Conservation (phyloP, 2,888 invertebrate genomes). For the Hecatera dysodea region DNA sequence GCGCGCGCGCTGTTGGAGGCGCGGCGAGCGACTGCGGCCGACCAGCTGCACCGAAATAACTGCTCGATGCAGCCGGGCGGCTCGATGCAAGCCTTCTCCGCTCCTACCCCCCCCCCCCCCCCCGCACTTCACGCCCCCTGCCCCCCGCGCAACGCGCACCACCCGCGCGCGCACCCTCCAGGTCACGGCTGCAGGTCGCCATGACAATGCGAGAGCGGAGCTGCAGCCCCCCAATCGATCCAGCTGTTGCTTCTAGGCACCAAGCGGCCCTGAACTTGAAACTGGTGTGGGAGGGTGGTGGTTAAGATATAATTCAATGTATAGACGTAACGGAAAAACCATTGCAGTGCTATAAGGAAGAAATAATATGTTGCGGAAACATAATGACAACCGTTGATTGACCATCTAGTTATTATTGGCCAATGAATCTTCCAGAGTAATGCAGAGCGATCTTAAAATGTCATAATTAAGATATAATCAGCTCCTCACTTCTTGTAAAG, state of each 20-base stretch:
- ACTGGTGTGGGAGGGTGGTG: conserved; percentile 57
- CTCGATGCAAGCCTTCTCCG: conserved; percentile 83
- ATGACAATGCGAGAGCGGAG: conserved; percentile 74
- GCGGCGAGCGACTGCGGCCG: conserved; percentile 84
- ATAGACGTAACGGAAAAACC: conserved; percentile 8
- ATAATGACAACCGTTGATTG: conserved; percentile 9
- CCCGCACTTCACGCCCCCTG: conserved; percentile 21
- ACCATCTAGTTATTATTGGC: conserved; percentile 14
- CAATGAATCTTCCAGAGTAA: conserved; percentile 17
- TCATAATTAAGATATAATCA: background rate
- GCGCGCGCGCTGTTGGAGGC: conserved; percentile 85
- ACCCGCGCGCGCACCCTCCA: conserved; percentile 73
- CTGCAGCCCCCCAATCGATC: conserved; percentile 83
- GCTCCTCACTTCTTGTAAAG: conserved; percentile 9
- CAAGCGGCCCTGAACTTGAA: conserved; percentile 77
- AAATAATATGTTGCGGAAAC: background rate
- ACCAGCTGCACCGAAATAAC: conserved; percentile 90
- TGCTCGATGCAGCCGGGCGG: conserved; percentile 89
- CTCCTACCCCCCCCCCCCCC: conserved; percentile 50
- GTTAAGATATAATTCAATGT: conserved; percentile 19
- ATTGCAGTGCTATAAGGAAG: conserved; percentile 18
- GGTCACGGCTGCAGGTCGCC: conserved; percentile 87
- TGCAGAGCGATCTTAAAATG: background rate
- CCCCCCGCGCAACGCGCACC: conserved; percentile 44
- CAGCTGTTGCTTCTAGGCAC: conserved; percentile 85